Conservation (phyloP, 53 echinoderm and acorn worm species). For the Echinarachnius parma region DNA sequence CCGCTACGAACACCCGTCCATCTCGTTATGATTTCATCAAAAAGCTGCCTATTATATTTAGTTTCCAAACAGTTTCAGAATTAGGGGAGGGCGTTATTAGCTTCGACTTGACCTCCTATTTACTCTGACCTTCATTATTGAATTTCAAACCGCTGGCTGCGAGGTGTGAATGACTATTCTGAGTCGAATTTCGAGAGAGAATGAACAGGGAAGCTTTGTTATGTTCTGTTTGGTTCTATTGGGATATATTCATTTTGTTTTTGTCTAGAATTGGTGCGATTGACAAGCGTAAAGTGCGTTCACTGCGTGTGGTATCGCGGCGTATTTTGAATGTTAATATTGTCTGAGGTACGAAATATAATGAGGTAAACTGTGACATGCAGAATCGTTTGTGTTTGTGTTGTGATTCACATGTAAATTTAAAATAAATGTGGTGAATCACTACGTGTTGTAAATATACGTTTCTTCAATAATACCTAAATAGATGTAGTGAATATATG, state of each 20-base stretch:
- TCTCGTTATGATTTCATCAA: slow-evolving; percentile 38
- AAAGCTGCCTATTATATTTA: slow-evolving; percentile 39
- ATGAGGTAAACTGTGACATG: too few species aligned
- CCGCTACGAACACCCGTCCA: too few species aligned
- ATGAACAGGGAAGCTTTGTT: neutral
- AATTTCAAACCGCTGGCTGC: slow-evolving; percentile 24
- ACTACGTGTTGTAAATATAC: too few species aligned
- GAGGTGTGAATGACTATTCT: slow-evolving; percentile 38
- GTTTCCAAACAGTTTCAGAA: slow-evolving; percentile 48
- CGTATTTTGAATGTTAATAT: too few species aligned
- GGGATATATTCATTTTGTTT: neutral
- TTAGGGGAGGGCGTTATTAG: slow-evolving; percentile 43
- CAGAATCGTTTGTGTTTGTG: too few species aligned
- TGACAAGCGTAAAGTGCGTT: slow-evolving; percentile 35
- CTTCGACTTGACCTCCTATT: slow-evolving; percentile 29
- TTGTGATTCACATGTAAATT: too few species aligned
- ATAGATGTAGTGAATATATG: too few species aligned
- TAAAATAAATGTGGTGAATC: too few species aligned
- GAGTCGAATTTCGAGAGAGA: slow-evolving; percentile 5
- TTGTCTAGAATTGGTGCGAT: neutral
- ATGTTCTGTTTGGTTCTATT: neutral
- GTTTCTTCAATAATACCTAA: too few species aligned
- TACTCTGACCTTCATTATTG: slow-evolving; percentile 46
- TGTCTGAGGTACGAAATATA: too few species aligned
- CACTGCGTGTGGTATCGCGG: too few species aligned